Percentiles rank a stretch among this genome's conserved stretches.
phyloP scores from a whole-genome alignment of 2,888 invertebrate genomes.

The Chymomyza caudatula region DNA sequence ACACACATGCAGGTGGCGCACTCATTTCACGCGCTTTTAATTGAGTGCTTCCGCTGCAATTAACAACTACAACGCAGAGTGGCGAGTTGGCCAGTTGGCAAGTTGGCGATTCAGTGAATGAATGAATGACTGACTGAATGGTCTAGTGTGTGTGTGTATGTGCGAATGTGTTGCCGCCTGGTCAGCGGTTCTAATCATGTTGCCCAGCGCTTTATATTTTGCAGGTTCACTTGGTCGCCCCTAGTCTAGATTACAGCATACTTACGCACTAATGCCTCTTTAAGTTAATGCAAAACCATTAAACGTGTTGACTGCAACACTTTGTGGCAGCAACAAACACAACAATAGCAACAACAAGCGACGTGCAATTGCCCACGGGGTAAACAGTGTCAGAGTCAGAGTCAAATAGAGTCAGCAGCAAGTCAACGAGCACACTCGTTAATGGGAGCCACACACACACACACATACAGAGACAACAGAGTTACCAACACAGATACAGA shows the following conservation, averaged over 20 bases:
- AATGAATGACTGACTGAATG: slow-evolving; percentile 23
- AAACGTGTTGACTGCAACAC: slow-evolving; percentile 64
- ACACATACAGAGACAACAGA: not conserved
- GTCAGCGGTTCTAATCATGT: not conserved
- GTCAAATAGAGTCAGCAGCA: not conserved
- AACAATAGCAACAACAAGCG: not conserved
- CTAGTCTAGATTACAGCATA: slow-evolving; percentile 50
- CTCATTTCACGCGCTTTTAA: slow-evolving; percentile 70
- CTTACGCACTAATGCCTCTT: slow-evolving; percentile 66
- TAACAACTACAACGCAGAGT: slow-evolving; percentile 54
- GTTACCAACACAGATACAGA: not conserved
- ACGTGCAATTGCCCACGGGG: not conserved
- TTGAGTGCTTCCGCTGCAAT: slow-evolving; percentile 71
- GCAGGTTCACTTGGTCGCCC: slow-evolving; percentile 11
- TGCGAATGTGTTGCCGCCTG: slow-evolving; percentile 10
- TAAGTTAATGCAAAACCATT: slow-evolving; percentile 59
- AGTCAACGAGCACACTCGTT: not conserved
- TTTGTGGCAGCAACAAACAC: slow-evolving; percentile 41
- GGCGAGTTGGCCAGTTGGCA: not conserved
- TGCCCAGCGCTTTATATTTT: not conserved
- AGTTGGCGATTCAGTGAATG: slow-evolving; percentile 1
- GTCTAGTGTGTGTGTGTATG: slow-evolving; percentile 26
- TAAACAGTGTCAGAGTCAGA: not conserved
- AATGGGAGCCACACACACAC: not conserved
- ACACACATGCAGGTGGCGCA: slow-evolving; percentile 58